Conservation (phyloP, 2,888 invertebrate species). For the Aphidius colemani region DNA sequence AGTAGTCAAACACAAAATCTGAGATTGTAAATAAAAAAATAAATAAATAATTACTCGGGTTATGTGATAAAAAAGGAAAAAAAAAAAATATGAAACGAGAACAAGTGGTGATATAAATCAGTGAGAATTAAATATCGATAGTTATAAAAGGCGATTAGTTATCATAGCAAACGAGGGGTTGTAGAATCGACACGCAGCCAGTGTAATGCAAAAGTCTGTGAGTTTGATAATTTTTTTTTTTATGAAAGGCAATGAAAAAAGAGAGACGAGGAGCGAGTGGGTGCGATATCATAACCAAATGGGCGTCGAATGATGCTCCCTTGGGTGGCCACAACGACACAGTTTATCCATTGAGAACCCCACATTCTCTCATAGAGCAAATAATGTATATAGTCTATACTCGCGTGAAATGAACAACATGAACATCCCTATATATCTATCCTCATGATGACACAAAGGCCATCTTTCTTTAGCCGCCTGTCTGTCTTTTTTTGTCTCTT, state of each 20-base stretch:
- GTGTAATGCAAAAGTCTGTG: conserved; percentile 11
- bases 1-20: too few relatives aligned
- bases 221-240: too few relatives aligned
- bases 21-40: too few relatives aligned
- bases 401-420: conserved; percentile 37
- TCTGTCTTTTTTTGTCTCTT: conserved; percentile 6
- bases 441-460: conserved; percentile 14
- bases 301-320: conserved; percentile 59
- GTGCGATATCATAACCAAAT: conserved; percentile 56
- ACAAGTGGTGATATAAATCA: conserved; percentile 3
- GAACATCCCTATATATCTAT: conserved; percentile 11
- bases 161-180: conserved; percentile 22
- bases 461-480: conserved; percentile 28
- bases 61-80: not conserved
- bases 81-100: not conserved
- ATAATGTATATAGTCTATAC: conserved; percentile 30
- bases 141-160: conserved; percentile 31
- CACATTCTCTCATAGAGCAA: too few relatives aligned
- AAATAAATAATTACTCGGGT: not conserved
- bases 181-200: conserved; percentile 19
- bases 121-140: conserved; percentile 19
- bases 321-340: conserved; percentile 58
- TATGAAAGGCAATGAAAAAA: not conserved
- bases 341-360: conserved; percentile 62
- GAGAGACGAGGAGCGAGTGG: conserved; percentile 30